Percentiles rank a stretch among this genome's conserved stretches.
phyloP scores from a whole-genome alignment of 37 sponge, comb jelly and placozoan genomes.

The Bolinopsis microptera region DNA sequence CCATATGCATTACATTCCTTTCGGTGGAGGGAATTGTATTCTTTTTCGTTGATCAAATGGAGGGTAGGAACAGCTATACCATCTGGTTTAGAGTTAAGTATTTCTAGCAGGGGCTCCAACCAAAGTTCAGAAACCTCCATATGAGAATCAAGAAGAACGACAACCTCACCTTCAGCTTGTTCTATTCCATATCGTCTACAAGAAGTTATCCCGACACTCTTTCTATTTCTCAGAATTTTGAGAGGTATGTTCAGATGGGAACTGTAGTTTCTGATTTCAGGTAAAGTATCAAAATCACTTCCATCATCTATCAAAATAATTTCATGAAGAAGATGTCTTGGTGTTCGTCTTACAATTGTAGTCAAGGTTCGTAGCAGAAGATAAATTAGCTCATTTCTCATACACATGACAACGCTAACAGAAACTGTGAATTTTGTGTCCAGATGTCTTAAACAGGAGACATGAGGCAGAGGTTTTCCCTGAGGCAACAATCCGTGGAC shows the following conservation, averaged over 20 bases:
- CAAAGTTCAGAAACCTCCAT: constrained; percentile 24
- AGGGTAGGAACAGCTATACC: constrained; percentile 27
- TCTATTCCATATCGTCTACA: not conserved
- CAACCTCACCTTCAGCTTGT: not conserved
- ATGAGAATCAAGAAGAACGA: constrained; percentile 14
- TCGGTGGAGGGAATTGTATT: not conserved
- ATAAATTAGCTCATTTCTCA: not conserved
- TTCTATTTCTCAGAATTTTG: not conserved
- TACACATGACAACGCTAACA: not conserved
- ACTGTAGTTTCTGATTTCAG: not conserved
- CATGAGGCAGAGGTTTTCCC: not conserved
- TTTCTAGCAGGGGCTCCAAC: constrained; percentile 27
- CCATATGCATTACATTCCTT: not conserved
- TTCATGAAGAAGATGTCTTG: not conserved
- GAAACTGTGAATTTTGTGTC: not conserved
- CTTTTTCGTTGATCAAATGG: not conserved
- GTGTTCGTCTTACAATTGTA: not conserved
- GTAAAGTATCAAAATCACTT: not conserved
- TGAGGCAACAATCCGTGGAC: not conserved
- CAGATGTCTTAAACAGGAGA: not conserved
- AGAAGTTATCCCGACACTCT: not conserved
- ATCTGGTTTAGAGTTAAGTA: not conserved
- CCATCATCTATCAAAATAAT: not conserved
- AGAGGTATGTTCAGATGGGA: not conserved
- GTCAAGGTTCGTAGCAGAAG: constrained; percentile 31